Evolutionary conservation across 2,797 vertebrate genomes (phyloP), one percentile per base, ranked within the genome.

Genomic region (Galago senegalensis): DNA sequence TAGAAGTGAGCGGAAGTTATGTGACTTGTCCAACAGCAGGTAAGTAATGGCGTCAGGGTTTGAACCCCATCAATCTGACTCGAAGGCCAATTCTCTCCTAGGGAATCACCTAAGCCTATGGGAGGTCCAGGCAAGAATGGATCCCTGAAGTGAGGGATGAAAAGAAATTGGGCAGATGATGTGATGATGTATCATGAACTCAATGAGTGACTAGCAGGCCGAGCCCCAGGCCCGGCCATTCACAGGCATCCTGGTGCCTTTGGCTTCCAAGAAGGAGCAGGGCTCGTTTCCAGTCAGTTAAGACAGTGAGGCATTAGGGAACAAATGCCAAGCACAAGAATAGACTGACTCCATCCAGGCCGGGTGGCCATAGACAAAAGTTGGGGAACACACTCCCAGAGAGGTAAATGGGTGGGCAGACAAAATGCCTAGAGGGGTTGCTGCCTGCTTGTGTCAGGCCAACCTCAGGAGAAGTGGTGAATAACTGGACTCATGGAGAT

Each of bases 391-490:
- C 5, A 29, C 25, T 83, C 37, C 49, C 46, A 72, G 87, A 85
- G 46, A 43, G 34, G 17, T 61, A 21, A 81, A 53, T 92, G 14
- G 53, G 76, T 34, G 73, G n/a, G 37, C 49, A 87, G 61, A 77
- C 37, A 37, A 82, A 87, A 60, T 43, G 23, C n/a, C 69, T 67
- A 88, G 60, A 92, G 56, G 27, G 7, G 17, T 86, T 40, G 34
- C 43, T 93, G 69, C 69, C 61, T 56, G 23, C 60, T 76, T 43
- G 14, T 21, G 21, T 90, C 92, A 75, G 69, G 65, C 83, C 49
- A 95, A 86, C 73, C 31, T 72, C 79, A 58, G 53, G n/a, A 95
- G 81, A 93, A 92, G 56, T 77, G 56, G 72, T 90, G 63, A 89
- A 81, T 60, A 92, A 85, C 73, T 49, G 40, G 46, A 58, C 27